A percentile compares a stretch with the other conserved stretches of the same genome.
These are phyloP conservation scores for Aplysina aerophoba DNA, from an alignment of 37 sponge, comb jelly and placozoan genomes.

Conservation along the genomic window DNA sequence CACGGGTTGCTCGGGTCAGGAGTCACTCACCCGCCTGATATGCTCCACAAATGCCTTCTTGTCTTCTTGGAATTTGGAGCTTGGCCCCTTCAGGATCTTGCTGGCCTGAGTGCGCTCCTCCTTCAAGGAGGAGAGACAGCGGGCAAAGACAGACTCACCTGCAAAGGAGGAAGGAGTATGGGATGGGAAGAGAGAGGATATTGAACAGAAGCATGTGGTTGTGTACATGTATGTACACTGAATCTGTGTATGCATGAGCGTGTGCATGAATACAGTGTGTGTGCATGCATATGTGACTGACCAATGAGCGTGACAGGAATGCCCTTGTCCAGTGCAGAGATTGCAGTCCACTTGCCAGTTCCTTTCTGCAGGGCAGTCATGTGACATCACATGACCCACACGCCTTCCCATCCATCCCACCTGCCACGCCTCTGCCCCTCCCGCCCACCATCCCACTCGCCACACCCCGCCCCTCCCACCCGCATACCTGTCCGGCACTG, in stretches of 20 bases:
- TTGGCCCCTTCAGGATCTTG: slow-evolving; percentile 75
- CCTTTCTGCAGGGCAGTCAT: slow-evolving; percentile 65
- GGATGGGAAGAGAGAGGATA: neutral
- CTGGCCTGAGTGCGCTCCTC: slow-evolving; percentile 86
- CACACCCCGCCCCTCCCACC: neutral
- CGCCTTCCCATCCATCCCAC: neutral
- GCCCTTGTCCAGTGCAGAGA: slow-evolving; percentile 94
- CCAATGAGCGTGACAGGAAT: slow-evolving; percentile 98
- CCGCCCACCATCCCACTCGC: neutral
- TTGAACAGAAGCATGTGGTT: too few relatives aligned
- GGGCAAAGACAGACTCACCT: slow-evolving; percentile 98
- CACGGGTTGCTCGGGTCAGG: neutral
- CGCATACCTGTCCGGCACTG: slow-evolving; percentile 83
- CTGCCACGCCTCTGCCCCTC: neutral
- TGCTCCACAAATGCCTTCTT: slow-evolving; percentile 79
- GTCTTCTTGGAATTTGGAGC: slow-evolving; percentile 60
- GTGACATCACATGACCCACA: neutral
- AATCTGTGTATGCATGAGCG: neutral
- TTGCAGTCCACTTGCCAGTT: slow-evolving; percentile 99
- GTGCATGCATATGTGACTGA: slow-evolving; percentile 46
- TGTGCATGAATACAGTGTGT: neutral
- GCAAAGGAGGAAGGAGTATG: neutral
- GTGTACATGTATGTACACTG: too few relatives aligned
- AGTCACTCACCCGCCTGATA: slow-evolving; percentile 67
- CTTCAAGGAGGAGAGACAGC: slow-evolving; percentile 92